These are phyloP conservation scores for Virgularia gustaviana DNA, from an alignment of 92 coral and sea anemone species.

Conservation along the genomic window DNA sequence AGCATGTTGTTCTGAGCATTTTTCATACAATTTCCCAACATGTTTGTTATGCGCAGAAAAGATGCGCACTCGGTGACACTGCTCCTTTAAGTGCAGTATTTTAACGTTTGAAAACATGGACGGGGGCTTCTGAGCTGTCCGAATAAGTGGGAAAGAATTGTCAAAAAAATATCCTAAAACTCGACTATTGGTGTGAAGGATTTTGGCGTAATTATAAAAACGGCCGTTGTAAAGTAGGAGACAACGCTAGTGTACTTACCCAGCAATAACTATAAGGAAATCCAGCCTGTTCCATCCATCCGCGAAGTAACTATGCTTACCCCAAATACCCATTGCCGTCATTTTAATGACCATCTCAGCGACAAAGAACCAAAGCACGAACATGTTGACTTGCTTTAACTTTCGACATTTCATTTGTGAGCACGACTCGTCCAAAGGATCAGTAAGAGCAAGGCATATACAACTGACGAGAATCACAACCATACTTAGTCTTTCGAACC, in stretches of 20 bases:
- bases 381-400: slow-evolving; percentile 63
- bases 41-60: too few species aligned
- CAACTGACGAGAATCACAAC: slow-evolving; percentile 78
- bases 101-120: too few species aligned
- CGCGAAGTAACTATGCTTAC: slow-evolving; percentile 77
- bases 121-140: too few species aligned
- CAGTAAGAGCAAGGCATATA: slow-evolving; percentile 82
- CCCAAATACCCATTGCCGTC: slow-evolving; percentile 89
- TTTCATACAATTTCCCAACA: too few species aligned
- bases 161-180: neutral
- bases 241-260: too few species aligned
- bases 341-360: slow-evolving; percentile 88
- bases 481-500: slow-evolving; percentile 97
- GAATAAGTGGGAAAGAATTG: too few species aligned
- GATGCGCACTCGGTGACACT: too few species aligned
- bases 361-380: slow-evolving; percentile 75
- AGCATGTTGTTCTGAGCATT: too few species aligned
- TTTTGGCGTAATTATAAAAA: too few species aligned
- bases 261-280: slow-evolving; percentile 75
- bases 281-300: slow-evolving; percentile 94
- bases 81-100: too few species aligned
- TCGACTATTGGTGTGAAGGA: too few species aligned
- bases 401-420: slow-evolving; percentile 52
- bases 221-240: too few species aligned
- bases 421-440: slow-evolving; percentile 72